A percentile compares a stretch with the other conserved stretches of the same genome.
Evolutionary conservation across 2,113 vertebrate genomes (phyloP).

Genomic region (Grallaria varia): DNA sequence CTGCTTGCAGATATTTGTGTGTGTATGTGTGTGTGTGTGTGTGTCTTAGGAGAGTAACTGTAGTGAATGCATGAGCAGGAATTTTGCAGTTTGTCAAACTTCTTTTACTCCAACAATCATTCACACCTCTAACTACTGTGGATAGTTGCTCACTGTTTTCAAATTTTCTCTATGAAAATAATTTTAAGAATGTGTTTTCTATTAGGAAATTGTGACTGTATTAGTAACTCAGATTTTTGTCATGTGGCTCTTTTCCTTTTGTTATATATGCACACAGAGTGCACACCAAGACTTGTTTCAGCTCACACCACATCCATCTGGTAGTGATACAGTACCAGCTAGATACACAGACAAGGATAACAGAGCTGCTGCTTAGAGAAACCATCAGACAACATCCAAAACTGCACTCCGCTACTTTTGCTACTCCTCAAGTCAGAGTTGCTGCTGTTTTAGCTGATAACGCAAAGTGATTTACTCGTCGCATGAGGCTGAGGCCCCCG

Average conservation of each 20-base stretch:
- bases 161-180: background rate
- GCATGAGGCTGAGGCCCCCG: background rate
- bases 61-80: background rate
- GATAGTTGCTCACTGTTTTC: background rate
- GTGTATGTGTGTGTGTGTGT: background rate
- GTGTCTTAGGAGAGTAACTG: background rate
- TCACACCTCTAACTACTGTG: background rate
- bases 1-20: background rate
- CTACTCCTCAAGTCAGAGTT: background rate
- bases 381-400: background rate
- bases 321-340: background rate
- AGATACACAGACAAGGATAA: background rate
- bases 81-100: background rate
- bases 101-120: background rate
- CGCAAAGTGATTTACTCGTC: background rate
- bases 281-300: background rate
- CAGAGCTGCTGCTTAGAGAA: background rate
- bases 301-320: background rate
- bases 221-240: background rate
- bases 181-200: background rate
- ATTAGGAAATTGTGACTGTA: background rate
- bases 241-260: background rate
- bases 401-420: background rate
- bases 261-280: fast-evolving
- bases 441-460: background rate